Base-by-base conservation (phyloP, 2,113 vertebrate genomes). In the Tor tambroides region DNA sequence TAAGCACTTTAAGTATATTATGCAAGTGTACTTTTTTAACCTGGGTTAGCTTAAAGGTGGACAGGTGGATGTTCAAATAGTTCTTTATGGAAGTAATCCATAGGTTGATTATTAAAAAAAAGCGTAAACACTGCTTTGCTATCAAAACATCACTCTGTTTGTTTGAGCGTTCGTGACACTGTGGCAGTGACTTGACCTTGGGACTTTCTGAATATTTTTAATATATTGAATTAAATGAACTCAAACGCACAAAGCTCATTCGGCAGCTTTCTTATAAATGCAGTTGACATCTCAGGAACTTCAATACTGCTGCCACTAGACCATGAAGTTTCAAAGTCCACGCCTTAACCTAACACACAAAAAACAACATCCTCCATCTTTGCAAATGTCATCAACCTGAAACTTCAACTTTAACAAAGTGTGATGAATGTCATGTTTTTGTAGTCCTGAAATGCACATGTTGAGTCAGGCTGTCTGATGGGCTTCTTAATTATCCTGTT, bases 341-440 rank as follows among this genome's bases (percentile, higher is more conserved):
- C 88, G 75, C 88, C 88, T 89, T 89, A 82, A 89, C 72, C 72
- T 26, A 89, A 87, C 88, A 89, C 81, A 69, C 80, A 71, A 71
- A 82, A 76, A 87, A 81, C 63, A 83, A 85, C 56, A 75, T 76
- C 86, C 84, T 84, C 79, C 80, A 75, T 59, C 77, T 85, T 81
- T 87, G 80, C 82, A 87, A 80, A 77, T 75, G 85, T 86, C 83
- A 81, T 65, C 67, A 81, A 15, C 49, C 49, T 51, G 49, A 51
- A 51, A 51, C 49, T 0, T 51, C 49, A 51, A 86, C 88, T 56
- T 83, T 65, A 67, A 84, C 88, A 87, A 84, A 89, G 82, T 84
- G 78, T 87, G 88, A 89, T 89, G 86, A 87, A 89, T 87, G 86
- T 76, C 32, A 23, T 87, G 86, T 87, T 84, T 87, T 82, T 83